phyloP scores from a whole-genome alignment of 2,888 invertebrate species.

The Drosophila nr. medialis region DNA sequence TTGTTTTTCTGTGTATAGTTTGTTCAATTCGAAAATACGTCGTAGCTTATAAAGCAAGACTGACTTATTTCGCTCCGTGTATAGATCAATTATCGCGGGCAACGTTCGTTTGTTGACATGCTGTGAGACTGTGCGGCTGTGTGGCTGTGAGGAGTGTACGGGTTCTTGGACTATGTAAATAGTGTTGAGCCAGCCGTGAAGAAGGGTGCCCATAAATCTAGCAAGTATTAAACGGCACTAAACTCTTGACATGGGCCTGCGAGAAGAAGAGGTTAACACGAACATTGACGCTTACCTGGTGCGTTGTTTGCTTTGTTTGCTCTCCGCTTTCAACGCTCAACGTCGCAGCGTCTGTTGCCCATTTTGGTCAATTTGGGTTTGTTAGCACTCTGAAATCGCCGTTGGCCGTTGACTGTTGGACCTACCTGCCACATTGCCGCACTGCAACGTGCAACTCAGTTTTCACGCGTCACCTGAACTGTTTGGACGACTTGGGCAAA shows the following conservation, averaged over 20 bases:
- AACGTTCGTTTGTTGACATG: slow-evolving; percentile 71
- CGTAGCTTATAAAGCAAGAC: neutral
- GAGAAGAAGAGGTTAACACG: slow-evolving; percentile 3
- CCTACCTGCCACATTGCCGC: slow-evolving; percentile 41
- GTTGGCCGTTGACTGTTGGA: slow-evolving; percentile 14
- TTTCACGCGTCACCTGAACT: slow-evolving; percentile 53
- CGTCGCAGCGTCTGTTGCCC: slow-evolving; percentile 14
- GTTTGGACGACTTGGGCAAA: slow-evolving; percentile 66
- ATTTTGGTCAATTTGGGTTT: slow-evolving; percentile 71
- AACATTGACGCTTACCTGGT: slow-evolving; percentile 41
- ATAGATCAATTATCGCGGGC: slow-evolving; percentile 76
- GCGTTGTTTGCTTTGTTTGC: slow-evolving; percentile 58
- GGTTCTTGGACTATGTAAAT: slow-evolving; percentile 66
- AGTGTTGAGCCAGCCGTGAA: slow-evolving; percentile 50
- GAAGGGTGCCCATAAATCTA: slow-evolving; percentile 68
- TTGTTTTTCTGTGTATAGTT: neutral
- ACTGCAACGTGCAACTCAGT: slow-evolving; percentile 38
- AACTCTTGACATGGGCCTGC: slow-evolving; percentile 37
- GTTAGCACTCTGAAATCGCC: slow-evolving; percentile 46
- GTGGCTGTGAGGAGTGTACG: slow-evolving; percentile 26
- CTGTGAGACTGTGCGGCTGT: slow-evolving; percentile 50
- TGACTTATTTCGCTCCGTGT: slow-evolving; percentile 2
- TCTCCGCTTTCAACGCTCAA: slow-evolving; percentile 13
- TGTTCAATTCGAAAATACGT: neutral
- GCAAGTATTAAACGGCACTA: slow-evolving; percentile 54